Base-by-base conservation (phyloP, 2,113 vertebrate genomes). In the Phalacrocorax carbo region DNA sequence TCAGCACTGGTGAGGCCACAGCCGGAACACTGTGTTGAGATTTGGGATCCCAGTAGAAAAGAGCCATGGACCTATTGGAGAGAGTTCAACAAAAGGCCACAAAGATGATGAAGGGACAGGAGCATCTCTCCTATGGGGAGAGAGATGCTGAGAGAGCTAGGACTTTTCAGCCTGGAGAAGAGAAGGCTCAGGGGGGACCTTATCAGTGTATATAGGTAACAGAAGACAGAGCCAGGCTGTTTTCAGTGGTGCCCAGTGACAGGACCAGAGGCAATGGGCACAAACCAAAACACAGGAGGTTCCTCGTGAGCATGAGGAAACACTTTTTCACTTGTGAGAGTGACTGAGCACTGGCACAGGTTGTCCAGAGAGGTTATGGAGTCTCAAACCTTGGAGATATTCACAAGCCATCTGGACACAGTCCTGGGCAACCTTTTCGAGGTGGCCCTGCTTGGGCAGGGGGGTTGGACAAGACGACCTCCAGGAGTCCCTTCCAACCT, bases 291-390 rank as follows among this genome's bases (percentile, higher is more conserved):
- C 14, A 66, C 44, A n/a, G 26, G 16, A 70, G 4, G 36, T 52
- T 65, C 26, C 16, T 68, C 7, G n/a, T 44, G 40, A 60, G 26
- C 46, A 44, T 38, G 12, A 77, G n/a, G 71, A 76, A 86, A 64
- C 3, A 19, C 13, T 38, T 83, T 40, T 65, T 46, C 22, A 7
- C 40, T 65, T 65, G 19, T 70, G 30, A 86, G 25, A 34, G 13
- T 88, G 71, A 23, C 34, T 0, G 0, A 81, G 13, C 18, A 22
- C 18, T 29, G 25, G 25, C 36, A 29, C 9, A 55, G 44, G 34
- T 29, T 85, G 9, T 34, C 30, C 40, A 77, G 46, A 52, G 46
- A 48, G 4, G 20, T 21, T 73, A 5, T 29, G 18, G 46, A 26
- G 6, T 58, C 12, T 78, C 11, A 23, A 13, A 25, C 36, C 46